These are phyloP conservation scores for Tragelaphus oryx DNA, from an alignment of 2,797 vertebrate genomes.

Conservation along the genomic window DNA sequence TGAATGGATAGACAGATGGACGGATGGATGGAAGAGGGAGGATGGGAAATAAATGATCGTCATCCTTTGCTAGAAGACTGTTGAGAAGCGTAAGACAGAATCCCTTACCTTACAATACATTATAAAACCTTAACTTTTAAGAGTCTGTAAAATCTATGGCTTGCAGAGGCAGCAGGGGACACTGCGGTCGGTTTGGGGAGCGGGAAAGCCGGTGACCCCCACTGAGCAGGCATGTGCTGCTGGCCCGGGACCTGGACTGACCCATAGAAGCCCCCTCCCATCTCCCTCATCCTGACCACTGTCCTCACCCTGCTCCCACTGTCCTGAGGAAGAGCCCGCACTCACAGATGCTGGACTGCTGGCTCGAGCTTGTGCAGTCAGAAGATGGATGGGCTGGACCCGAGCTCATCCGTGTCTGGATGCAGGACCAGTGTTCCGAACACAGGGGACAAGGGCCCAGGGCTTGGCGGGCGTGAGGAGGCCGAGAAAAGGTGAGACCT, in stretches of 20 bases:
- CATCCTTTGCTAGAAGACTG: neutral
- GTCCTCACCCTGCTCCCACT: neutral
- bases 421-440: accelerated
- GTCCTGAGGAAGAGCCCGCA: neutral
- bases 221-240: neutral
- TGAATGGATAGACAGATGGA: neutral
- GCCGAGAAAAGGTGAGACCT: neutral
- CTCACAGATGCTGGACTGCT: neutral
- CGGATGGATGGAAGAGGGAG: neutral
- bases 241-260: neutral
- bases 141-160: neutral
- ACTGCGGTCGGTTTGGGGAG: accelerated
- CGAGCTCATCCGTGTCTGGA: accelerated
- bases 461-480: accelerated
- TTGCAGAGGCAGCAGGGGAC: neutral
- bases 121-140: neutral
- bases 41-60: neutral
- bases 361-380: accelerated
- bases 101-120: neutral
- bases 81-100: neutral
- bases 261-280: neutral
- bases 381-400: neutral
- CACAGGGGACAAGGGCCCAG: neutral
- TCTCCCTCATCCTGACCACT: neutral
- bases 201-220: accelerated